Percentiles rank a stretch among this genome's conserved stretches.
Evolutionary conservation across 2,797 vertebrate species (phyloP).

Genomic region (Enoplosus armatus): DNA sequence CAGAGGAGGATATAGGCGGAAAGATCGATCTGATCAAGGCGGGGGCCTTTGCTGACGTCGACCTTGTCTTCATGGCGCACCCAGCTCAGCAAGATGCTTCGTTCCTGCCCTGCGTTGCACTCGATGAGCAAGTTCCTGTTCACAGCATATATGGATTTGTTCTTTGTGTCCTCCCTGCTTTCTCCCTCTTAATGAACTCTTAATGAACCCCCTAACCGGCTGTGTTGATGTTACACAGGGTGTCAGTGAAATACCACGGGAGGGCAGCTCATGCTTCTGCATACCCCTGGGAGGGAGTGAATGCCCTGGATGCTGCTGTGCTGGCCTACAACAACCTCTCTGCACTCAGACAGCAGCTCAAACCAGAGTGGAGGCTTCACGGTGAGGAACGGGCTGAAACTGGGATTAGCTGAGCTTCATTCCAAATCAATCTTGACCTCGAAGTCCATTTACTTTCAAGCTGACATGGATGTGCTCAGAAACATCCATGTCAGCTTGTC

Average conservation of each 20-base stretch:
- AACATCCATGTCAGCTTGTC: not conserved
- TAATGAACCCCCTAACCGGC: not conserved
- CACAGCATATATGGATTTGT: not conserved
- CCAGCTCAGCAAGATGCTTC: constrained; percentile 89
- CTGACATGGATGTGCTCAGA: not conserved
- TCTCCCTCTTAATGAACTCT: not conserved
- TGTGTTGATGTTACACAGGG: constrained; percentile 76
- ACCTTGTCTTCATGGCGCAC: constrained; percentile 95
- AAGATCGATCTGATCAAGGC: constrained; percentile 90
- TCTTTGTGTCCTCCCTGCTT: not conserved
- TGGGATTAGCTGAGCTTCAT: not conserved
- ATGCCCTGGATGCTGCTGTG: constrained; percentile 93
- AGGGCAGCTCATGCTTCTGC: constrained; percentile 91
- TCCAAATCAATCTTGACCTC: not conserved
- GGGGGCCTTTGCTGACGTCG: constrained; percentile 88
- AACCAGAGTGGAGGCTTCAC: constrained; percentile 92
- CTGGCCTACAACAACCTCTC: constrained; percentile 94
- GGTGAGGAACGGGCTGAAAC: constrained; percentile 73
- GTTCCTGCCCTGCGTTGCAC: constrained; percentile 85
- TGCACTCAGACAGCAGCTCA: constrained; percentile 92
- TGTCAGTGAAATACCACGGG: constrained; percentile 92
- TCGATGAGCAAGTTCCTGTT: constrained; percentile 83
- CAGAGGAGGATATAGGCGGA: constrained; percentile 91
- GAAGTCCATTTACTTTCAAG: not conserved
- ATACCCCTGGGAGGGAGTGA: constrained; percentile 93